A percentile compares a stretch with the other conserved stretches of the same genome.
Conservation (phyloP, 2,113 vertebrate genomes). For the Coptodon rendalli region DNA sequence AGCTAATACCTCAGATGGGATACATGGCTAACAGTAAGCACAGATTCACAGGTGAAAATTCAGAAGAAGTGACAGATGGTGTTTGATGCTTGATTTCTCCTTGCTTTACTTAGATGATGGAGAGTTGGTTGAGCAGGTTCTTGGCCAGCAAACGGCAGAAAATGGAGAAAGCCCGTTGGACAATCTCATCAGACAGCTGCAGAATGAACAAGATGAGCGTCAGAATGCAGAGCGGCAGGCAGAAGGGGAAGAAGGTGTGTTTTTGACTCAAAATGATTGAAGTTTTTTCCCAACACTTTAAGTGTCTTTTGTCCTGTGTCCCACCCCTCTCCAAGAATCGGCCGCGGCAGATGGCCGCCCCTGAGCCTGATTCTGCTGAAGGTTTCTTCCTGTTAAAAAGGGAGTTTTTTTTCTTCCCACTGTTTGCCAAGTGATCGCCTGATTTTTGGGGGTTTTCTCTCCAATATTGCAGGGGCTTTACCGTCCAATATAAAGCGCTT, state of each 20-base stretch:
- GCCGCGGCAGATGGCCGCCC: neutral
- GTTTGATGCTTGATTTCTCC: neutral
- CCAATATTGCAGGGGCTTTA: neutral
- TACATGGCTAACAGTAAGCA: slow-evolving; percentile 92
- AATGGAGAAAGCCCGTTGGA: slow-evolving; percentile 90
- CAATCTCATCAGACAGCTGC: slow-evolving; percentile 88
- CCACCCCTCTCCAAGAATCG: neutral
- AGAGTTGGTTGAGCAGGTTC: slow-evolving; percentile 95
- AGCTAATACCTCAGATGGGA: slow-evolving; percentile 93
- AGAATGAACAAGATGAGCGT: slow-evolving; percentile 84
- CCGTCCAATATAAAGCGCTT: neutral
- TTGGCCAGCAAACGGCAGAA: slow-evolving; percentile 86
- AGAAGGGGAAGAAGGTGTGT: slow-evolving; percentile 31
- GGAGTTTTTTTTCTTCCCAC: neutral
- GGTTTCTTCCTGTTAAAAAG: neutral
- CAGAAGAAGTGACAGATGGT: neutral
- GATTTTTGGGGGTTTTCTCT: neutral
- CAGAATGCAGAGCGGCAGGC: slow-evolving; percentile 23
- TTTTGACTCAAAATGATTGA: neutral
- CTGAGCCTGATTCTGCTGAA: neutral
- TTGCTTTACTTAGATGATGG: slow-evolving; percentile 81
- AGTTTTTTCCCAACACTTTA: neutral
- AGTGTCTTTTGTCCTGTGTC: neutral
- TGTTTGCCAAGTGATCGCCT: neutral
- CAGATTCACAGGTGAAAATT: neutral